Conservation (phyloP, 2,113 vertebrate genomes). For the Struthio camelus region DNA sequence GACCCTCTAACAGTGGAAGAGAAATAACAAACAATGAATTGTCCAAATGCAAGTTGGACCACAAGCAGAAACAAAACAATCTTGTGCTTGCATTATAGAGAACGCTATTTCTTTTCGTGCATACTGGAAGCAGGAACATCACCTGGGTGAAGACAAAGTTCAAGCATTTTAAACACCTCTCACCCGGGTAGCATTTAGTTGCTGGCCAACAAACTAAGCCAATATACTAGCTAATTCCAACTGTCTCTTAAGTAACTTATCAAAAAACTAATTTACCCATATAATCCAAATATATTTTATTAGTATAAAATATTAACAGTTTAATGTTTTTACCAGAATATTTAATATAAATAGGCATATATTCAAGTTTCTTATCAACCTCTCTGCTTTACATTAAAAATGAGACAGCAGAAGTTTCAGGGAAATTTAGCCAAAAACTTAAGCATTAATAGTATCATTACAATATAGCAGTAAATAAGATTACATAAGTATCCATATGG, state of each 20-base stretch:
- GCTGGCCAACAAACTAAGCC: neutral
- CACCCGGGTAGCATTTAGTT: neutral
- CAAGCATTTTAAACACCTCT: neutral
- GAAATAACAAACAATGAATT: neutral
- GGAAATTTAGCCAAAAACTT: neutral
- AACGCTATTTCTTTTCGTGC: neutral
- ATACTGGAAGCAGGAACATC: neutral
- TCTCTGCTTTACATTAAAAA: neutral
- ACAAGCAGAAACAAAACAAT: neutral
- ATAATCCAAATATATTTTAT: neutral
- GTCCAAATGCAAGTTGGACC: neutral
- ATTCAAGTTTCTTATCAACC: neutral
- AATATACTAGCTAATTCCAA: neutral
- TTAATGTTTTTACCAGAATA: neutral
- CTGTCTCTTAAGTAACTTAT: neutral
- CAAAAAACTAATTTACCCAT: neutral
- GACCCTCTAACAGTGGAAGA: neutral
- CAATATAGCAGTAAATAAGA: conserved; percentile 19
- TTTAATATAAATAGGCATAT: neutral
- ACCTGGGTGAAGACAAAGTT: neutral
- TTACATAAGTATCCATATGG: conserved; percentile 55
- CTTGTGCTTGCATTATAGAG: neutral
- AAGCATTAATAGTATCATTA: neutral
- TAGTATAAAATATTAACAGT: neutral
- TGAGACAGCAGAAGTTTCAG: conserved; percentile 8